A percentile compares a stretch with the other conserved stretches of the same genome.
Conservation (phyloP, 2,888 invertebrate species). For the Baronia brevicornis region DNA sequence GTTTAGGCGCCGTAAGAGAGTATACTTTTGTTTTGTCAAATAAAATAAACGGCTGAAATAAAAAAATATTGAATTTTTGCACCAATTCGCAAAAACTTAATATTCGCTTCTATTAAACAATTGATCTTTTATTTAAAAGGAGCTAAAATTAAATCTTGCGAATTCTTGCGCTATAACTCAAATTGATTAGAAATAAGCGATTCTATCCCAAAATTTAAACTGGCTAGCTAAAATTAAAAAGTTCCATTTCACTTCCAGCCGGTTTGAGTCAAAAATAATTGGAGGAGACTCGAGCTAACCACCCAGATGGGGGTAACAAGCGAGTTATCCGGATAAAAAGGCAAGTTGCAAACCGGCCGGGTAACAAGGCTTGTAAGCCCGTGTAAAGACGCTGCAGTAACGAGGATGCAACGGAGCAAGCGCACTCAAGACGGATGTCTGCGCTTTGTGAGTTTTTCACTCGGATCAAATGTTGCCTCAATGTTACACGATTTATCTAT, state of each 20-base stretch:
- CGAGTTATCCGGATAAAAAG: slow-evolving; percentile 46
- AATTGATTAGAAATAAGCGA: slow-evolving; percentile 6
- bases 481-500: slow-evolving; percentile 11
- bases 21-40: no score
- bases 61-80: no score
- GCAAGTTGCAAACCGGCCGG: slow-evolving; percentile 26
- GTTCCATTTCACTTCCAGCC: slow-evolving; percentile 48
- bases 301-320: slow-evolving; percentile 59
- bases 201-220: slow-evolving; percentile 10
- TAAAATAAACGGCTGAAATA: no score
- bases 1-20: no score
- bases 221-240: slow-evolving; percentile 33
- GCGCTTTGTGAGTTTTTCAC: slow-evolving; percentile 9
- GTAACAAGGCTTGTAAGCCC: slow-evolving; percentile 37
- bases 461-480: slow-evolving; percentile 14
- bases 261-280: slow-evolving; percentile 65
- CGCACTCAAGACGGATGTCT: slow-evolving; percentile 29
- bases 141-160: no score
- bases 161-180: no score
- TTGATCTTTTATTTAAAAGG: no score
- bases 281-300: slow-evolving; percentile 69
- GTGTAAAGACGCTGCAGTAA: slow-evolving; percentile 29
- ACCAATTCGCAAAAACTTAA: no score
- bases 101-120: no score
- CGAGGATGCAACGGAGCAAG: slow-evolving; percentile 44